Evolutionary conservation across 1,140 invertebrate genomes (phyloP).

Genomic region (Drosophila asahinai): DNA sequence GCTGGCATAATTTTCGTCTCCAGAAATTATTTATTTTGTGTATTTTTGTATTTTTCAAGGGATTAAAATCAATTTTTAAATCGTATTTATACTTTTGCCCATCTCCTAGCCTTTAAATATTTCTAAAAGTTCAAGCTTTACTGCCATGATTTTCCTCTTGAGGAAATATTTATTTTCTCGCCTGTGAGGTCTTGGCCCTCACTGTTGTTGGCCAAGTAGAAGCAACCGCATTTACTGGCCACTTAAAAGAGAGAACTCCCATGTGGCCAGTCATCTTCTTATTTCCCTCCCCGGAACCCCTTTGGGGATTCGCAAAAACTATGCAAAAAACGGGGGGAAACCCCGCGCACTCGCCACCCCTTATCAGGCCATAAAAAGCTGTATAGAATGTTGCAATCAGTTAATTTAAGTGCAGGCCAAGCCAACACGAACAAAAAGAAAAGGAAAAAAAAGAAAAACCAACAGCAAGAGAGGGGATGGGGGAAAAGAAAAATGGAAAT

Average conservation of each 20-base stretch:
- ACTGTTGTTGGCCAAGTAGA: constrained; percentile 30
- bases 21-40: too few species aligned
- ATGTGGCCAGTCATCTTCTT: constrained; percentile 25
- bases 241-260: constrained; percentile 74
- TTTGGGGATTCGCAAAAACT: constrained; percentile 36
- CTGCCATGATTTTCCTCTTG: not conserved
- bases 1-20: too few species aligned
- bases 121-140: too few species aligned
- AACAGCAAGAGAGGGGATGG: constrained; percentile 24
- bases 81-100: too few species aligned
- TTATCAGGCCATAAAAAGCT: constrained; percentile 72
- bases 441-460: constrained; percentile 6
- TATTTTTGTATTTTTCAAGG: too few species aligned
- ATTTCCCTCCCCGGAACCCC: not conserved
- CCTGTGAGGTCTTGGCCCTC: not conserved
- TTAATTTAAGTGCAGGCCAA: constrained; percentile 81
- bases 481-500: constrained; percentile 71
- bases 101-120: too few species aligned
- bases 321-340: constrained; percentile 55
- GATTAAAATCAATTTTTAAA: too few species aligned
- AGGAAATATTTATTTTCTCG: not conserved
- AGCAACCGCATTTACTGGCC: constrained; percentile 71
- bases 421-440: constrained; percentile 50
- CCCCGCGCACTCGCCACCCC: not conserved
- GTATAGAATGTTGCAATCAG: constrained; percentile 82